Evolutionary conservation across 2,113 vertebrate species (phyloP).

Genomic region (Megaceryle torquata): DNA sequence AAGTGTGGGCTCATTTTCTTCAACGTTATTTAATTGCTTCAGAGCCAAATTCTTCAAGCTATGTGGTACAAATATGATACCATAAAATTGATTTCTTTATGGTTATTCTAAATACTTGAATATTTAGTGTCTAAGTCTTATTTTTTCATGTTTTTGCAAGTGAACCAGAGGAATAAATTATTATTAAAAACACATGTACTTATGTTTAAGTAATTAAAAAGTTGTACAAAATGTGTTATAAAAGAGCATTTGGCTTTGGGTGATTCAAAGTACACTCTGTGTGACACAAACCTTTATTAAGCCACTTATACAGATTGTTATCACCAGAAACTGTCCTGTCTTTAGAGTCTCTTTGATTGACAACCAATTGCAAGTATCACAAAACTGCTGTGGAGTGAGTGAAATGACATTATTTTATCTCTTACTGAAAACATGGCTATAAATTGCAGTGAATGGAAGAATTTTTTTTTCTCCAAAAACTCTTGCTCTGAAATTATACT

Average conservation of each 20-base stretch:
- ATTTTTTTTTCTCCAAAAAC: background rate
- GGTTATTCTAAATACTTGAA: background rate
- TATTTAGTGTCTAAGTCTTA: background rate
- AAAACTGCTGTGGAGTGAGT: background rate
- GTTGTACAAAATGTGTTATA: background rate
- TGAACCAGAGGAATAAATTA: background rate
- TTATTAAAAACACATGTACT: background rate
- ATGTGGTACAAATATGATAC: background rate
- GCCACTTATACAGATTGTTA: background rate
- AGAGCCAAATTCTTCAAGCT: background rate
- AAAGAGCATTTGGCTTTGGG: background rate
- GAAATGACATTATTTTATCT: background rate
- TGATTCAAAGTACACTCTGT: background rate
- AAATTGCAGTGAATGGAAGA: background rate
- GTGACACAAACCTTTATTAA: background rate
- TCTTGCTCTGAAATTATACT: background rate
- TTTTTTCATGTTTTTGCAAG: background rate
- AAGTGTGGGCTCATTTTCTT: background rate
- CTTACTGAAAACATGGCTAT: conserved; percentile 1
- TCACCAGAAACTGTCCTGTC: background rate
- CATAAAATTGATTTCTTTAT: background rate
- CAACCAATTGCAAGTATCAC: conserved; percentile 30
- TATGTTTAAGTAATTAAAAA: background rate
- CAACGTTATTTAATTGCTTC: background rate
- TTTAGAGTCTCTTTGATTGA: conserved; percentile 22